Evolutionary conservation across 2,888 invertebrate species (phyloP).

Genomic region (Hecatera dysodea): DNA sequence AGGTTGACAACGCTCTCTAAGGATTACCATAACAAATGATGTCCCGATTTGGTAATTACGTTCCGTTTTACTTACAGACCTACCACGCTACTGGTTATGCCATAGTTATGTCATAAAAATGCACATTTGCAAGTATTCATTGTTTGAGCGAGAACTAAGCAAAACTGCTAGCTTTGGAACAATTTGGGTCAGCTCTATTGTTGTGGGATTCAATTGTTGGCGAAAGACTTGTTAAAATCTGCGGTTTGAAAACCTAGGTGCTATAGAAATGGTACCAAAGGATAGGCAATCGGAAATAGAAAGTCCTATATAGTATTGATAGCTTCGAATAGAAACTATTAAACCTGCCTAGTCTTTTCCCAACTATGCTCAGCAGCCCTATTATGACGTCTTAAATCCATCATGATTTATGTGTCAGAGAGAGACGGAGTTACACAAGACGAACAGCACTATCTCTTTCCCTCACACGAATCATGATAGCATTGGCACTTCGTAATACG

Average conservation of each 20-base stretch:
- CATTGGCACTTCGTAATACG: too few species aligned
- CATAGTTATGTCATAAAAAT: constrained; percentile 55
- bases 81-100: constrained; percentile 12
- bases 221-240: not conserved
- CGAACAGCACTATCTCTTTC: too few species aligned
- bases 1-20: constrained; percentile 51
- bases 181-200: constrained; percentile 37
- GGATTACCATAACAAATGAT: constrained; percentile 70
- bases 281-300: not conserved
- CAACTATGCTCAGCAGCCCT: not conserved
- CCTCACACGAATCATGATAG: too few species aligned
- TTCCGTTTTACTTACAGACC: constrained; percentile 41
- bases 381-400: too few species aligned
- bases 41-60: constrained; percentile 67
- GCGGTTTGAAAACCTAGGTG: not conserved
- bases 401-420: too few species aligned
- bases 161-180: not conserved
- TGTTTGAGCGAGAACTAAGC: constrained; percentile 17
- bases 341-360: not conserved
- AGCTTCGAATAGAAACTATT: too few species aligned
- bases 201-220: constrained; percentile 22
- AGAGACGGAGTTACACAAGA: too few species aligned
- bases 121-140: constrained; percentile 37
- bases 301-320: not conserved
- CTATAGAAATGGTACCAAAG: not conserved